A percentile compares a stretch with the other conserved stretches of the same genome.
Evolutionary conservation across 2,888 invertebrate genomes (phyloP).

Genomic region (Aphidius colemani): DNA sequence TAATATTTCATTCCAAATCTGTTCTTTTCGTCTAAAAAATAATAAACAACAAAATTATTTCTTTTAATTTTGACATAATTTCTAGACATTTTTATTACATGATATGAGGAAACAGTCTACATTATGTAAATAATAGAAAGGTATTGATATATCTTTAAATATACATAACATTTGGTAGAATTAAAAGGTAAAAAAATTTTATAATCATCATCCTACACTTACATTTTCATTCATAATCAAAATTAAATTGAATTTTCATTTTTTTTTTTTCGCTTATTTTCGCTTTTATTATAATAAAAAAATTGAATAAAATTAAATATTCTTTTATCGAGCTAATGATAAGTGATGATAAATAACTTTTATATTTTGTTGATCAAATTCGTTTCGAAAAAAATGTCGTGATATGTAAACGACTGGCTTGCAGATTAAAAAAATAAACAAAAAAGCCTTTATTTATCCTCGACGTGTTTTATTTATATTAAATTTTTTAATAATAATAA

Average conservation of each 20-base stretch:
- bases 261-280: slow-evolving; percentile 41
- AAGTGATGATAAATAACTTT: slow-evolving; percentile 15
- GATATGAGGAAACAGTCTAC: slow-evolving; percentile 57
- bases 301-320: slow-evolving; percentile 40
- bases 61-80: slow-evolving; percentile 39
- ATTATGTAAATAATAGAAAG: slow-evolving; percentile 52
- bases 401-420: slow-evolving; percentile 36
- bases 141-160: slow-evolving; percentile 55
- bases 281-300: slow-evolving; percentile 49
- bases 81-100: slow-evolving; percentile 57
- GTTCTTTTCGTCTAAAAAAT: too few relatives aligned
- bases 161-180: slow-evolving; percentile 54
- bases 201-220: too few relatives aligned
- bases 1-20: too few relatives aligned
- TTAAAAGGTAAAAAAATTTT: slow-evolving; percentile 35
- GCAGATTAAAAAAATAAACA: slow-evolving; percentile 44
- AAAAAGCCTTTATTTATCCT: slow-evolving; percentile 29
- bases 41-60: too few relatives aligned
- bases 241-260: slow-evolving; percentile 43
- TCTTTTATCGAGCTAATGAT: neutral
- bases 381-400: slow-evolving; percentile 36
- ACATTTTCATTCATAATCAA: slow-evolving; percentile 7
- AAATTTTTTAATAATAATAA: neutral
- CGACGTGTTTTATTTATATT: slow-evolving; percentile 12
- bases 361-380: slow-evolving; percentile 11